Base-by-base conservation (phyloP, 2,888 invertebrate species). In the Panzeria rudis region DNA sequence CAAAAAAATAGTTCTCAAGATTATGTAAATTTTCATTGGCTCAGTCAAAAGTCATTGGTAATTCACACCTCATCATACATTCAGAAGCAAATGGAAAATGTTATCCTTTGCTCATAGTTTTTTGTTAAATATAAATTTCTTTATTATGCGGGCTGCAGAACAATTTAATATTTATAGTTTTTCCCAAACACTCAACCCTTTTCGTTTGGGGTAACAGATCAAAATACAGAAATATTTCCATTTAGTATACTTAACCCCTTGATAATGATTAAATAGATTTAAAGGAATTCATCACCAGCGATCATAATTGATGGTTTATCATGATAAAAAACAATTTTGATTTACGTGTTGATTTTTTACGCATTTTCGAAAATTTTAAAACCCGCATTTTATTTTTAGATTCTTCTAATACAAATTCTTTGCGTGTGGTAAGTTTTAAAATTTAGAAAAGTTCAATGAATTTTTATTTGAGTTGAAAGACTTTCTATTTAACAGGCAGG, bases 261-360 rank as follows among this genome's bases (percentile, higher is more conserved):
- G 50, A 66, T 20, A 71, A 56, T 56, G 66, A 32, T 59, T 68
- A 25, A 69, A 69, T 61, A 50, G 29, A 11, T 59, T 72, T 59
- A 38, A 50, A 64, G 38, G 71, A 71, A 82, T 77, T 76, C 76
- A 82, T 77, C 64, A 77, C 6, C 50, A 56, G 5, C 62, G 61
- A 56, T 64, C 50, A 59, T 77, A 77, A 82, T 82, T 82, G 76
- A 82, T 82, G 76, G 71, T 41, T 77, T 64, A 64, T 82, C 75
- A 23, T 41, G 41, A 52, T 79, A 52, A 23, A n/a, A 54, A 79
- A 54, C 32, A 54, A 71, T 71, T 56, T 73, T 64, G 82, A 75
- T 82, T 85, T 71, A 75, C 85, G 82, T 85, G 82, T 85, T 82
- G 82, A 85, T 82, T 82, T 78, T 59, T 50, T 66, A 75, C 50